A percentile compares a stretch with the other conserved stretches of the same genome.
phyloP scores from a whole-genome alignment of 2,113 vertebrate genomes.

The Antidorcas marsupialis region DNA sequence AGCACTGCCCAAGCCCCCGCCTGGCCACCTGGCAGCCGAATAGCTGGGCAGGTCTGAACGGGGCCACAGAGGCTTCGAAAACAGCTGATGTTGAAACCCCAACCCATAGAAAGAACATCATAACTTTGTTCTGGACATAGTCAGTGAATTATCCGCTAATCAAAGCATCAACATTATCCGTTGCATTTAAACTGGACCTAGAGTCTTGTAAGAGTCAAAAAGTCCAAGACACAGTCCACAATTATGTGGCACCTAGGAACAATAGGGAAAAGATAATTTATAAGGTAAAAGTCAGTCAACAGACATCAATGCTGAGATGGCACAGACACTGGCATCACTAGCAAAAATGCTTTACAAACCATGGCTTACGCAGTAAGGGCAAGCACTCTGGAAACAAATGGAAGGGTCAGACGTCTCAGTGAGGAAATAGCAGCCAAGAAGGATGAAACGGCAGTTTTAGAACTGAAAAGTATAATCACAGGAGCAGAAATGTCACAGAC shows the following conservation, averaged over 20 bases:
- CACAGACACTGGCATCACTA: rapidly evolving
- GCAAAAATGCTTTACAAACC: neutral
- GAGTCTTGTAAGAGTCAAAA: neutral
- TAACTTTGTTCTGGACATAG: neutral
- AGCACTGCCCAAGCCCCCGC: rapidly evolving
- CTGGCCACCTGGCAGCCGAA: rapidly evolving
- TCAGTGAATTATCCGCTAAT: neutral
- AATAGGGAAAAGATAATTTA: neutral
- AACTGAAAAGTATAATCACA: neutral
- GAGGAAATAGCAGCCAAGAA: neutral
- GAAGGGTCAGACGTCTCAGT: rapidly evolving
- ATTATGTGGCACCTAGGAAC: too few relatives aligned
- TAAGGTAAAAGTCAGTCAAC: neutral
- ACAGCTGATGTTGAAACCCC: rapidly evolving
- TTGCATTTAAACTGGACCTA: neutral
- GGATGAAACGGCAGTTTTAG: neutral
- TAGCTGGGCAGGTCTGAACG: neutral
- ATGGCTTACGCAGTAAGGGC: neutral
- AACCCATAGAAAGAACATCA: rapidly evolving
- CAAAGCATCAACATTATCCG: rapidly evolving
- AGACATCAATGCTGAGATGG: neutral
- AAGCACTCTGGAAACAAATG: neutral
- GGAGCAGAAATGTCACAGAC: too few relatives aligned
- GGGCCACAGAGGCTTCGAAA: neutral
- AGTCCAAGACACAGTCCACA: neutral